Conservation (phyloP, 2,888 invertebrate species). For the Pherbina coryleti region DNA sequence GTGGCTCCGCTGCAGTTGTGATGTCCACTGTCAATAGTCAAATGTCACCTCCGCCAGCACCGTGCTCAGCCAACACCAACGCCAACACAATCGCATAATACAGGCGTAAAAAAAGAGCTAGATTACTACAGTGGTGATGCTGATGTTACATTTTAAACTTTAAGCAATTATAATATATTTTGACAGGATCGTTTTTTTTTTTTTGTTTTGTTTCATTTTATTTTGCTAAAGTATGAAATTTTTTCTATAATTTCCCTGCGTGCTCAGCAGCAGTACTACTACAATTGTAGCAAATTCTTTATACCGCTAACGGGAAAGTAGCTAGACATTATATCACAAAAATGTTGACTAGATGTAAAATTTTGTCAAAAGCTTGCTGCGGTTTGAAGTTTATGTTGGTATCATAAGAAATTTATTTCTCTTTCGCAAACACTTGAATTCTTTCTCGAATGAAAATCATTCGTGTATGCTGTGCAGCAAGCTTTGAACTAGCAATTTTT, state of each 20-base stretch:
- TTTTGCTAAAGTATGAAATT: neutral
- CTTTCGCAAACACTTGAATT: too few species aligned
- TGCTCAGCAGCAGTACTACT: too few species aligned
- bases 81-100: conserved; percentile 43
- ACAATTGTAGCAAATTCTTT: too few species aligned
- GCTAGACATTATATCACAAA: too few species aligned
- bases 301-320: too few species aligned
- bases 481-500: neutral
- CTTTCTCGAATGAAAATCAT: too few species aligned
- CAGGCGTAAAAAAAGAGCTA: neutral
- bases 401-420: too few species aligned
- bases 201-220: neutral
- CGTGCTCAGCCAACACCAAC: conserved; percentile 38
- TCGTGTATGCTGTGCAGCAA: too few species aligned
- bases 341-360: too few species aligned
- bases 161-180: neutral
- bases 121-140: neutral
- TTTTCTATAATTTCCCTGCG: too few species aligned
- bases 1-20: neutral
- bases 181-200: neutral
- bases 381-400: too few species aligned
- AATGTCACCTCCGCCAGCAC: conserved; percentile 48
- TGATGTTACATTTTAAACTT: neutral
- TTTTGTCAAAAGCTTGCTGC: too few species aligned
- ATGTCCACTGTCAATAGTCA: conserved; percentile 35